Evolutionary conservation across 2,797 vertebrate genomes (phyloP).

Genomic region (Aphelocoma californica): DNA sequence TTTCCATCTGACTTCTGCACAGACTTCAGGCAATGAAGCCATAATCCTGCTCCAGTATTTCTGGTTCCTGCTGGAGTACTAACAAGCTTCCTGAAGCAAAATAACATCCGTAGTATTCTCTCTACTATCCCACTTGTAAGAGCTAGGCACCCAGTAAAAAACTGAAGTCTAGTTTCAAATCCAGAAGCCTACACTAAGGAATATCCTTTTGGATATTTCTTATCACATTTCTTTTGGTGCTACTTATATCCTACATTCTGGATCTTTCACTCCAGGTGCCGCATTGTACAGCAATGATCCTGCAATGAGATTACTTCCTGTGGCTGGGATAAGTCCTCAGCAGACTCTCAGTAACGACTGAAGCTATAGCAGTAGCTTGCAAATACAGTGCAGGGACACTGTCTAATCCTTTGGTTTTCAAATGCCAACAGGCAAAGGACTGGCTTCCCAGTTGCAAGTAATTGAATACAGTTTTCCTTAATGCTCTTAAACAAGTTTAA

Average conservation of each 20-base stretch:
- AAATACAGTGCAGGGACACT: neutral
- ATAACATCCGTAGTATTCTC: neutral
- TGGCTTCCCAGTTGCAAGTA: neutral
- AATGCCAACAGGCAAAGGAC: neutral
- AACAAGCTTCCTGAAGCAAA: neutral
- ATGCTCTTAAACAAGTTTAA: slow-evolving; percentile 17
- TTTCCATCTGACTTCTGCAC: neutral
- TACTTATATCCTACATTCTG: neutral
- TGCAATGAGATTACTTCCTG: neutral
- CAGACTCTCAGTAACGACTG: neutral
- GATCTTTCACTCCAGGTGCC: neutral
- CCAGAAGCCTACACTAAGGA: neutral
- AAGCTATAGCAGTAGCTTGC: neutral
- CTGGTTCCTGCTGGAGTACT: neutral
- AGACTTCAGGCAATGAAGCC: neutral
- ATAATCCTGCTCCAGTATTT: slow-evolving; percentile 4
- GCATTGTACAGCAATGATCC: neutral
- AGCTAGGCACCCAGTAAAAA: neutral
- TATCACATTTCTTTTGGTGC: neutral
- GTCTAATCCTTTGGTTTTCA: neutral
- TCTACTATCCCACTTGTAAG: neutral
- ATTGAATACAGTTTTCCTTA: neutral
- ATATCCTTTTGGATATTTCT: too few species aligned
- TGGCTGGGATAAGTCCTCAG: neutral
- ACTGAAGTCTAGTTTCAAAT: neutral